Percentiles rank a stretch among this genome's conserved stretches.
phyloP scores from a whole-genome alignment of 2,888 invertebrate genomes.

The Notodonta dromedarius region DNA sequence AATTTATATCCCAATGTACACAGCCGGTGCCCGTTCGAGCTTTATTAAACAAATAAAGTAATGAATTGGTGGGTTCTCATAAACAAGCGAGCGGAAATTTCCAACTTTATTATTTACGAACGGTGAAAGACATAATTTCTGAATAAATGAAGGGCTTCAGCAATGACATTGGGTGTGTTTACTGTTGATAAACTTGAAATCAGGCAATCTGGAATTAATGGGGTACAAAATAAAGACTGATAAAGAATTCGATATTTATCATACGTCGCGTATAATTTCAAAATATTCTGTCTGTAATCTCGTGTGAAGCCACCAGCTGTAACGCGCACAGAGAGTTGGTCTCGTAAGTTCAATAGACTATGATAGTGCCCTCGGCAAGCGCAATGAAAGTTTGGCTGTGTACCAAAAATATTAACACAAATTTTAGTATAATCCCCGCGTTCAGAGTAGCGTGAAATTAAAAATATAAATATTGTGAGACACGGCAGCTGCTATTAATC shows the following conservation, averaged over 20 bases:
- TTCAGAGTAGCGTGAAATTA: slow-evolving; percentile 64
- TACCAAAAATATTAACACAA: slow-evolving; percentile 54
- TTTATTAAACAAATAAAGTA: slow-evolving; percentile 81
- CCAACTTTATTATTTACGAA: slow-evolving; percentile 70
- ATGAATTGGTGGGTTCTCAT: slow-evolving; percentile 73
- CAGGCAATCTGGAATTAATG: too few relatives aligned
- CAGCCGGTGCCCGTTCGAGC: slow-evolving; percentile 69
- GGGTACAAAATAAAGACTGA: too few relatives aligned
- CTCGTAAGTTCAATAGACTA: slow-evolving; percentile 34
- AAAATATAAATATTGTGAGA: slow-evolving; percentile 73
- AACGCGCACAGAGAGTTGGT: slow-evolving; percentile 12
- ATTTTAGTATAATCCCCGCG: slow-evolving; percentile 54
- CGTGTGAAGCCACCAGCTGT: slow-evolving; percentile 3
- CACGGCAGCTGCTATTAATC: slow-evolving; percentile 60
- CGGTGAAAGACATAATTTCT: slow-evolving; percentile 54
- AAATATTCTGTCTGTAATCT: slow-evolving; percentile 27
- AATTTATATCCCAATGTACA: slow-evolving; percentile 78
- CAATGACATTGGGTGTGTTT: slow-evolving; percentile 30
- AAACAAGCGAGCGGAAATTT: slow-evolving; percentile 70
- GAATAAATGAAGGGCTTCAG: slow-evolving; percentile 52
- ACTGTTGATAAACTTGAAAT: too few relatives aligned
- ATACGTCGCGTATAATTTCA: slow-evolving; percentile 16
- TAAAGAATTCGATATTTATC: too few relatives aligned
- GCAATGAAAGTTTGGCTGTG: slow-evolving; percentile 45
- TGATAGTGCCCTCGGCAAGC: slow-evolving; percentile 31